Base-by-base conservation (phyloP, 2,888 invertebrate species). In the Elmis aenea region DNA sequence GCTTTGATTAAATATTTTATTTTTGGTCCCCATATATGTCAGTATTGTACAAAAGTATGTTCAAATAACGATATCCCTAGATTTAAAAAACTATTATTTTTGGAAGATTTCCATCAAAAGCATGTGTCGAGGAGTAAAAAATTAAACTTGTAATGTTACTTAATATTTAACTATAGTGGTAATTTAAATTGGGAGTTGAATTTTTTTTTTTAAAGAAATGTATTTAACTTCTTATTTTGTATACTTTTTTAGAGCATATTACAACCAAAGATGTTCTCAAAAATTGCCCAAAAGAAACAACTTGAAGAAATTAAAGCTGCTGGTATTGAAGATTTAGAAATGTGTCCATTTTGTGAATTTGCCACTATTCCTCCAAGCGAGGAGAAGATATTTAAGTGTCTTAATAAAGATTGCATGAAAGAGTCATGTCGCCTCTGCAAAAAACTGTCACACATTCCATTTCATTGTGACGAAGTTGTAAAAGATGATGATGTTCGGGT, bases 271-370 rank as follows among this genome's bases (percentile, higher is more conserved):
- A 50, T 69, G 22, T 74, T 72, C 54, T 70, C 73, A 0, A 70
- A 68, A 49, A 51, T 75, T 13, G 59, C 72, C 2, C 64, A 68
- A 30, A 65, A 68, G 36, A 66, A 72, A 43, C 73, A 75, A 45
- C 59, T 72, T 23, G 70, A 69, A 33, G 77, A 77, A 57, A 64
- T 76, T 4, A 61, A 59, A 43, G 59, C 67, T 2, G 76, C 76
- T 0, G 69, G 69, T n/a, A 69, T 77, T 18, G 69, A 72, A 14
- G 74, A 73, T 41, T 59, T 78, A 23, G 75, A 71, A 34, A 58
- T 57, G 12, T 79, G 79, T 59, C 76, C 76, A 6, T 76, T 73
- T 55, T 79, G 79, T 54, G 69, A 72, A 43, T 77, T 73, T 57
- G 72, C 72, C 13, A 72, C 68, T 13, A 72, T 76, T 44, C 70